phyloP scores from a whole-genome alignment of 2,113 vertebrate species.

The Ramphastos sulfuratus region DNA sequence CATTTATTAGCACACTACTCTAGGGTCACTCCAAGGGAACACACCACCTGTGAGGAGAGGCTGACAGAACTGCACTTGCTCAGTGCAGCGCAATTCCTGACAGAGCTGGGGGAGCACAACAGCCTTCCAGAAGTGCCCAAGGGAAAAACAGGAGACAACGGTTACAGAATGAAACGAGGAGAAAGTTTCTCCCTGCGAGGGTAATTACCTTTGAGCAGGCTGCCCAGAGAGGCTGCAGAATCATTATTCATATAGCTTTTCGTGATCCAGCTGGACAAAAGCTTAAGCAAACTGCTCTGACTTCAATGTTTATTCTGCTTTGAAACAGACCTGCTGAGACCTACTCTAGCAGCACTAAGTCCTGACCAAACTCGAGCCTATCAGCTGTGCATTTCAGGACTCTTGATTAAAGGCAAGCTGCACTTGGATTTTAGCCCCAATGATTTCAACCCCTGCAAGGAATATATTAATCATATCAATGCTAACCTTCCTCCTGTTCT shows the following conservation, averaged over 20 bases:
- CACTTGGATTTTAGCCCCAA: not conserved
- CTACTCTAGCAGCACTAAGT: not conserved
- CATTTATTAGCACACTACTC: not conserved
- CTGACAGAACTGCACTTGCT: not conserved
- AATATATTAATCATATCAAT: not conserved
- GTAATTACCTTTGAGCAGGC: not conserved
- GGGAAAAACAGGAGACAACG: not conserved
- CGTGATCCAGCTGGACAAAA: not conserved
- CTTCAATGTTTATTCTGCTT: not conserved
- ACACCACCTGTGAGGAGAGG: not conserved
- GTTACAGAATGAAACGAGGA: not conserved
- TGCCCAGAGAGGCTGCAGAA: not conserved
- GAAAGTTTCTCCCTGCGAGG: not conserved
- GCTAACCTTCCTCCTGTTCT: not conserved
- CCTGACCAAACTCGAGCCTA: not conserved
- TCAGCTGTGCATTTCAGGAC: not conserved
- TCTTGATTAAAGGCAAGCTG: not conserved
- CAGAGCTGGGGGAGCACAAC: not conserved
- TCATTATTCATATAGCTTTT: not conserved
- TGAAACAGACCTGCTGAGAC: not conserved
- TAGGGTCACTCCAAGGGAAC: not conserved
- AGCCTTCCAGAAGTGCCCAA: not conserved
- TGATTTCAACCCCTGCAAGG: not conserved
- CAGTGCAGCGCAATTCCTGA: not conserved
- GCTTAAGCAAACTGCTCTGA: not conserved